A percentile compares a stretch with the other conserved stretches of the same genome.
These are phyloP conservation scores for Cichladusa arquata DNA, from an alignment of 2,113 vertebrate species.

Conservation along the genomic window DNA sequence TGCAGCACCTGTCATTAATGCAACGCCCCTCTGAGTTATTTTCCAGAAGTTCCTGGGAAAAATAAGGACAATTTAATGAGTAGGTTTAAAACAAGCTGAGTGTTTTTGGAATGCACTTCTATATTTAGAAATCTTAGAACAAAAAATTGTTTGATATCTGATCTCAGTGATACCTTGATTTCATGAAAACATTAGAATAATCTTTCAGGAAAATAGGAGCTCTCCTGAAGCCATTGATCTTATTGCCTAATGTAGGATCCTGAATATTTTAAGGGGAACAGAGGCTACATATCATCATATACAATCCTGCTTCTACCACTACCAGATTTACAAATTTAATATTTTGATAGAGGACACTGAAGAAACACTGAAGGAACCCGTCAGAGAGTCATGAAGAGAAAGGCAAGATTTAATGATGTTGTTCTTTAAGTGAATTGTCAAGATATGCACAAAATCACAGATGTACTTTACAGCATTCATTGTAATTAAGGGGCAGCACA, in stretches of 20 bases:
- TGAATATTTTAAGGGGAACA: neutral
- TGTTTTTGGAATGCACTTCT: neutral
- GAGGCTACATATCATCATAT: neutral
- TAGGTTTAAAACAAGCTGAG: neutral
- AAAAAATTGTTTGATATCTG: neutral
- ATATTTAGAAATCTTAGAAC: neutral
- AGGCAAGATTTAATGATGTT: neutral
- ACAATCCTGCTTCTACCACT: neutral
- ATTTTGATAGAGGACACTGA: neutral
- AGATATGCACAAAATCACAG: neutral
- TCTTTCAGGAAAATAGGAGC: neutral
- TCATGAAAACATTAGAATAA: neutral
- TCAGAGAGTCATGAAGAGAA: neutral
- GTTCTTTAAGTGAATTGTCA: neutral
- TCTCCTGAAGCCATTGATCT: neutral
- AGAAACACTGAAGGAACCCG: neutral
- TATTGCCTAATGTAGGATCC: neutral
- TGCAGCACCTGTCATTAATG: neutral
- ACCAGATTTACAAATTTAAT: neutral
- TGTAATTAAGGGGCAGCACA: neutral
- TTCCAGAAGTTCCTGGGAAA: neutral
- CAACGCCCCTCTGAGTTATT: neutral
- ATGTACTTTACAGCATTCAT: neutral
- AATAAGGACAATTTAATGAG: neutral
- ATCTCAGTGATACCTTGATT: neutral